Percentiles rank a stretch among this genome's conserved stretches.
Conservation (phyloP, 1,140 invertebrate genomes). For the Drosophila eugracilis region DNA sequence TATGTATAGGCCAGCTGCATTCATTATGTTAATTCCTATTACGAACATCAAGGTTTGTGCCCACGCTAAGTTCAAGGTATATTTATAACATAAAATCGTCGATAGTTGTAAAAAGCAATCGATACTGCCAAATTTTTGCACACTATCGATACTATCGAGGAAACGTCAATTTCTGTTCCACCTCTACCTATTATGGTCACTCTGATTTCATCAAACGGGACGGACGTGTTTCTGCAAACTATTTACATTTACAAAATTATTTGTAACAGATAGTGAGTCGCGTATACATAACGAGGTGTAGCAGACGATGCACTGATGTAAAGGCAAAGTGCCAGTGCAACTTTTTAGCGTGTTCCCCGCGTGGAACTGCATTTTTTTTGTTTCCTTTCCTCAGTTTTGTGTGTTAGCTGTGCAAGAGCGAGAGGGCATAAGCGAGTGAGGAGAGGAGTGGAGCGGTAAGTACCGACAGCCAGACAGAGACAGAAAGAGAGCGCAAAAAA, state of each 20-base stretch:
- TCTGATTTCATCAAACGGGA: conserved; percentile 23
- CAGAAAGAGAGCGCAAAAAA: conserved; percentile 34
- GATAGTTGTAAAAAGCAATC: too few species aligned
- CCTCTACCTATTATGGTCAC: conserved; percentile 6
- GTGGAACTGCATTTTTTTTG: conserved; percentile 75
- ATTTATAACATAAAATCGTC: too few species aligned
- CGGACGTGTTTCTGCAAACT: conserved; percentile 62
- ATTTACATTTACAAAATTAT: conserved; percentile 74
- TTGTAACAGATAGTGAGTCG: conserved; percentile 63
- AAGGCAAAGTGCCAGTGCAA: conserved; percentile 49
- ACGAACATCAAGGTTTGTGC: background rate
- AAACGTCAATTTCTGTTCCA: background rate
- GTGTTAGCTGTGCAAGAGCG: conserved; percentile 45
- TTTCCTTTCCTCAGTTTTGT: conserved; percentile 76
- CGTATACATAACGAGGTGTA: conserved; percentile 36
- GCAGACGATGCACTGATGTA: conserved; percentile 76
- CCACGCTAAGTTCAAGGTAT: background rate
- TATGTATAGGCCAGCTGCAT: too few species aligned
- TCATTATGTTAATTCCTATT: too few species aligned
- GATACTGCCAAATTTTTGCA: too few species aligned
- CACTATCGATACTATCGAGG: background rate
- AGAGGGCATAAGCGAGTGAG: conserved; percentile 20
- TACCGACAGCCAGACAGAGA: conserved; percentile 50
- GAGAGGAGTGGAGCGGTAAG: conserved; percentile 61
- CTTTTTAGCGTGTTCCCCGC: conserved; percentile 65